phyloP scores from a whole-genome alignment of 1,140 invertebrate species.

The Drosophila melanogaster region Release_6_plus_ISO1_MT NT_033779.5:14534501-14535000 shows the following conservation, averaged over 20 bases:
- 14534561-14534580: not conserved
- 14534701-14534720: conserved; percentile 69
- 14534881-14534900: conserved; percentile 77
- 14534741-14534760: conserved; percentile 6
- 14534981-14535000: conserved; percentile 19
- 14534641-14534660: conserved; percentile 79
- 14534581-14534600: not conserved
- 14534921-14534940: conserved; percentile 29
- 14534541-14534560: conserved; percentile 49
- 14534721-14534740: conserved; percentile 40
- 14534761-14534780: conserved; percentile 51
- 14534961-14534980: conserved; percentile 21
- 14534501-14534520: conserved; percentile 46
- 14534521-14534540: conserved; percentile 49
- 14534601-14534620: conserved; percentile 30
- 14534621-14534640: conserved; percentile 83
- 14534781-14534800: conserved; percentile 78
- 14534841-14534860: conserved; percentile 82
- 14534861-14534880: conserved; percentile 83
- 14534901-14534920: conserved; percentile 46
- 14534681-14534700: conserved; percentile 18
- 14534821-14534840: conserved; percentile 82
- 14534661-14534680: conserved; percentile 58
- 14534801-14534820: conserved; percentile 83
- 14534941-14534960: conserved; percentile 16